Percentiles rank a stretch among this genome's conserved stretches.
These are phyloP conservation scores for Leptosomus discolor DNA, from an alignment of 2,113 vertebrate species.

Conservation along the genomic window DNA sequence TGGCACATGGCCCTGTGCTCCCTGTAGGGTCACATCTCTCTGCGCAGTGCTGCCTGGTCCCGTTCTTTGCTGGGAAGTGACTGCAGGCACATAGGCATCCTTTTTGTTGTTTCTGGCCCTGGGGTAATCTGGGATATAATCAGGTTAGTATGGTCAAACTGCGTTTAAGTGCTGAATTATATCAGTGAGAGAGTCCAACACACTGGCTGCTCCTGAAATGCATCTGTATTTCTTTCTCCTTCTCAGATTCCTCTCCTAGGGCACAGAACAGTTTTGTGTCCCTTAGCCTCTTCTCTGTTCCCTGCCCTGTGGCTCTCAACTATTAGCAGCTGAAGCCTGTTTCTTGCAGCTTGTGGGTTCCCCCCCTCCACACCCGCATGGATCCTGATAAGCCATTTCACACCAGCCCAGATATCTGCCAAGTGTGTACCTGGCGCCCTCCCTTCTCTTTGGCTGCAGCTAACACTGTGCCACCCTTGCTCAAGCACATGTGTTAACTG, in stretches of 20 bases:
- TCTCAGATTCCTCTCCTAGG: not conserved
- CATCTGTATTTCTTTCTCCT: not conserved
- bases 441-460: not conserved
- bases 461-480: not conserved
- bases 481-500: too few species aligned
- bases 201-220: not conserved
- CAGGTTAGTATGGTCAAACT: not conserved
- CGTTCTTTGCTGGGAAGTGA: not conserved
- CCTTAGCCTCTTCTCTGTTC: not conserved
- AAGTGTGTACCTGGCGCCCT: not conserved
- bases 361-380: fast-evolving
- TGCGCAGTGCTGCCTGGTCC: not conserved
- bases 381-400: not conserved
- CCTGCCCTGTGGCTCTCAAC: not conserved
- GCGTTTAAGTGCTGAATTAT: not conserved
- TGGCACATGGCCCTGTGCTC: not conserved
- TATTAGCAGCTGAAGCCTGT: not conserved
- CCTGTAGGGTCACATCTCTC: not conserved
- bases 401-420: not conserved
- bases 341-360: not conserved
- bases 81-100: not conserved
- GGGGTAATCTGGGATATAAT: not conserved
- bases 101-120: not conserved
- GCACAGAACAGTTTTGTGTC: not conserved
- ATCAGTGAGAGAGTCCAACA: not conserved